Percentiles rank a stretch among this genome's conserved stretches.
phyloP scores from a whole-genome alignment of 37 sponge, comb jelly and placozoan species.

The Cliona cf. orientalis region DNA sequence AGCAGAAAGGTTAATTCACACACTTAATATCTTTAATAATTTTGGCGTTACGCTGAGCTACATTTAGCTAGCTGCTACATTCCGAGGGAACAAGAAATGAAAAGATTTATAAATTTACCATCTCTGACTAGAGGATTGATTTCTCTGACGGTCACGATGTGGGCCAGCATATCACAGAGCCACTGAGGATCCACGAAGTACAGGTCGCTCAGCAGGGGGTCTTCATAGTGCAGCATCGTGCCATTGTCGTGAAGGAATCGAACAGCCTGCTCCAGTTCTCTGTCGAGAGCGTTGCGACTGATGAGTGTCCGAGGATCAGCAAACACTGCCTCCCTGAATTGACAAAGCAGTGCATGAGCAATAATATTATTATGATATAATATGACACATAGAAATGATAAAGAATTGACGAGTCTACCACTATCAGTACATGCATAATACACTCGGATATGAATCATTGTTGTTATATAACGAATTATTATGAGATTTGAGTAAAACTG shows the following conservation, averaged over 20 bases:
- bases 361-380: no score
- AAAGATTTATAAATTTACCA: slow-evolving; percentile 54
- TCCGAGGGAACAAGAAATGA: no score
- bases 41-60: no score
- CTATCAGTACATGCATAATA: no score
- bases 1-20: not conserved
- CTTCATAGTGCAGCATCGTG: slow-evolving; percentile 84
- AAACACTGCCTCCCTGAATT: slow-evolving; percentile 72
- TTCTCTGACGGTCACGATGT: slow-evolving; percentile 80
- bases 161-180: slow-evolving; percentile 87
- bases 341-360: no score
- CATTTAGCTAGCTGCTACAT: no score
- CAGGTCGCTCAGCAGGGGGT: slow-evolving; percentile 77
- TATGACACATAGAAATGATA: no score
- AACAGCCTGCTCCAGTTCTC: slow-evolving; percentile 86
- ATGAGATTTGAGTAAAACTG: no score
- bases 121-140: slow-evolving; percentile 77
- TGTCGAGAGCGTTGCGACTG: slow-evolving; percentile 42
- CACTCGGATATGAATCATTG: no score
- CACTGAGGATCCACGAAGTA: slow-evolving; percentile 96
- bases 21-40: no score
- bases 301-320: slow-evolving; percentile 52
- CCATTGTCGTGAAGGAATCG: slow-evolving; percentile 91
- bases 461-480: no score
- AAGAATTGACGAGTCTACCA: no score